Evolutionary conservation across 2,888 invertebrate genomes (phyloP).

Genomic region (Caenorhabditis imperialis): DNA sequence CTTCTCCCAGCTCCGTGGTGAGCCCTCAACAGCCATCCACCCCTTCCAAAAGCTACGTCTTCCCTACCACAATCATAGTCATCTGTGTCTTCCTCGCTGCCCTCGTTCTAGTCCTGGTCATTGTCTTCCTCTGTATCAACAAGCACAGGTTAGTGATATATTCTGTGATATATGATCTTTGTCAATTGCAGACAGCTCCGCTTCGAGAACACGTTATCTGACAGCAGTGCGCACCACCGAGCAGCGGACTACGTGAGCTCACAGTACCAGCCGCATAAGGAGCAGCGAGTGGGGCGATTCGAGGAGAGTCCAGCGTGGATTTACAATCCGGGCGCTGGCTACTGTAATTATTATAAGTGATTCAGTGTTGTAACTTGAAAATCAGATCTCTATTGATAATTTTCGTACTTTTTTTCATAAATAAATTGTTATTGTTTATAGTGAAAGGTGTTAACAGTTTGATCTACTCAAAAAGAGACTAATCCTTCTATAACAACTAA

Average conservation of each 20-base stretch:
- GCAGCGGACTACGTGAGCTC: slow-evolving; percentile 74
- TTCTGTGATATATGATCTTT: neutral
- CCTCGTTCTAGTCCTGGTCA: slow-evolving; percentile 73
- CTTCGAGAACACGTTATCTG: slow-evolving; percentile 56
- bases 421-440: too few species aligned
- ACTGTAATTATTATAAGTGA: slow-evolving; percentile 68
- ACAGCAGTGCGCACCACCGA: slow-evolving; percentile 66
- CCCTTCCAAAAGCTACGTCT: slow-evolving; percentile 13
- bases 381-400: too few species aligned
- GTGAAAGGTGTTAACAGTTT: too few species aligned
- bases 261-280: slow-evolving; percentile 62
- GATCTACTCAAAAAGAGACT: too few species aligned
- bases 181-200: slow-evolving; percentile 43
- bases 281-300: slow-evolving; percentile 46
- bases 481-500: too few species aligned
- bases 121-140: slow-evolving; percentile 72
- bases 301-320: slow-evolving; percentile 70
- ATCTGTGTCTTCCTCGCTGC: slow-evolving; percentile 74
- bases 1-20: slow-evolving; percentile 1
- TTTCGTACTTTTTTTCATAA: too few species aligned
- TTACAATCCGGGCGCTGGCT: slow-evolving; percentile 69
- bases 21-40: slow-evolving; percentile 11
- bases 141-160: slow-evolving; percentile 56
- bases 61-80: slow-evolving; percentile 70
- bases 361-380: too few species aligned